These are phyloP conservation scores for Trachelus troglodyta DNA, from an alignment of 2,888 invertebrate species.

Conservation along the genomic window DNA sequence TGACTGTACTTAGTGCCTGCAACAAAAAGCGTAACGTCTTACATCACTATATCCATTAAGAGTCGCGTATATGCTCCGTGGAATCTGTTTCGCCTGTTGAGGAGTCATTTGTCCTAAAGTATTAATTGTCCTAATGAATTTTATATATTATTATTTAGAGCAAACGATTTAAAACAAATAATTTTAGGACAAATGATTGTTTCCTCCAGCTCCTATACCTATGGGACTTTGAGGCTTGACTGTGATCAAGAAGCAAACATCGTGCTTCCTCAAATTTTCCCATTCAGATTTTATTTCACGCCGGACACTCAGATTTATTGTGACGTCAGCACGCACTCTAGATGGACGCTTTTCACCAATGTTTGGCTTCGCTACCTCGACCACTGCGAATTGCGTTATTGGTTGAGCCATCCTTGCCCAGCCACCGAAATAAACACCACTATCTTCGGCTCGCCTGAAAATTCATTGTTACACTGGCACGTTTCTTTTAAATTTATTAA, in stretches of 20 bases:
- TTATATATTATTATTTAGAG: no score
- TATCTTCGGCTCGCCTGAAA: slow-evolving; percentile 85
- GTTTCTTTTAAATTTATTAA: not conserved
- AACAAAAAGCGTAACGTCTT: slow-evolving; percentile 17
- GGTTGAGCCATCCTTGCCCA: slow-evolving; percentile 99
- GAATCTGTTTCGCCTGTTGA: not conserved
- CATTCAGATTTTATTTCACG: slow-evolving; percentile 95
- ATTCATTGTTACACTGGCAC: not conserved
- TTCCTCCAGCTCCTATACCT: slow-evolving; percentile 68
- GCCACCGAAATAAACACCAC: slow-evolving; percentile 90
- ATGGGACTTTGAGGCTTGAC: slow-evolving; percentile 87
- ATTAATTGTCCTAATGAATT: no score
- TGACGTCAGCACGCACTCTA: slow-evolving; percentile 93
- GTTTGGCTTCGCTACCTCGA: slow-evolving; percentile 93
- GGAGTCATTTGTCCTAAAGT: no score
- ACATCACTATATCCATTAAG: not conserved
- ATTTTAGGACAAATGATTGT: no score
- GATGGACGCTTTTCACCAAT: slow-evolving; percentile 96
- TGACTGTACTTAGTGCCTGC: slow-evolving; percentile 83
- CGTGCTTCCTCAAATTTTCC: slow-evolving; percentile 96
- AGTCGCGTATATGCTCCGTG: not conserved
- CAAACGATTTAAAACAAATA: no score
- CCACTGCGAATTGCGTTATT: slow-evolving; percentile 90
- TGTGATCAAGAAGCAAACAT: slow-evolving; percentile 96
- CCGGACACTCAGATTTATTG: slow-evolving; percentile 90